These are phyloP conservation scores for Lagopus leucura DNA, from an alignment of 2,113 vertebrate species.

Conservation along the genomic window DNA sequence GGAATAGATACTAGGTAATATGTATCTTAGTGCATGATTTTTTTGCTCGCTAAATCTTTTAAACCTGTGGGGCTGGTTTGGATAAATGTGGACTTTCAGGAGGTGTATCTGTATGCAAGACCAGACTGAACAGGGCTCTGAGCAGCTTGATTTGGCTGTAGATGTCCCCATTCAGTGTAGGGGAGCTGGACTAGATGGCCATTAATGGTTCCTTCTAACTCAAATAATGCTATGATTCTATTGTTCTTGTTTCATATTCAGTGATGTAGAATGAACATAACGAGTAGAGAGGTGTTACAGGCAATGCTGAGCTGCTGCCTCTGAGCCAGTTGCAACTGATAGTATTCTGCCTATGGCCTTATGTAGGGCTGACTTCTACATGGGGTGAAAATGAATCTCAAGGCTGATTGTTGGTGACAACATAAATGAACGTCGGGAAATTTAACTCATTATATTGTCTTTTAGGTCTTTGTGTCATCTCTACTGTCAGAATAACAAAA, in stretches of 20 bases:
- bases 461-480: not conserved
- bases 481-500: not conserved
- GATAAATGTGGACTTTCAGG: not conserved
- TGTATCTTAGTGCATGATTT: not conserved
- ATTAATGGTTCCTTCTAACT: too few species aligned
- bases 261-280: not conserved
- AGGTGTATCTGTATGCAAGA: not conserved
- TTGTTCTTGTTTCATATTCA: not conserved
- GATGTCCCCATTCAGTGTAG: too few species aligned
- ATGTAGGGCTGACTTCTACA: not conserved
- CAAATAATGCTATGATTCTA: too few species aligned
- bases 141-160: too few species aligned
- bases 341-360: not conserved
- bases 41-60: not conserved
- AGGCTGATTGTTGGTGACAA: not conserved
- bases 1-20: not conserved
- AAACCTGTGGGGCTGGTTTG: not conserved
- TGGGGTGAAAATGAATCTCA: not conserved
- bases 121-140: too few species aligned
- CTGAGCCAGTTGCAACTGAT: not conserved
- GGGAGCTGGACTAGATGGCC: too few species aligned
- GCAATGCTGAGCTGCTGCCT: not conserved
- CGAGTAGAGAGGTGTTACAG: not conserved
- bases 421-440: not conserved
- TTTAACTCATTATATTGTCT: not conserved